A percentile compares a stretch with the other conserved stretches of the same genome.
These are phyloP conservation scores for Penelope pileata DNA, from an alignment of 2,113 vertebrate species.

Conservation along the genomic window DNA sequence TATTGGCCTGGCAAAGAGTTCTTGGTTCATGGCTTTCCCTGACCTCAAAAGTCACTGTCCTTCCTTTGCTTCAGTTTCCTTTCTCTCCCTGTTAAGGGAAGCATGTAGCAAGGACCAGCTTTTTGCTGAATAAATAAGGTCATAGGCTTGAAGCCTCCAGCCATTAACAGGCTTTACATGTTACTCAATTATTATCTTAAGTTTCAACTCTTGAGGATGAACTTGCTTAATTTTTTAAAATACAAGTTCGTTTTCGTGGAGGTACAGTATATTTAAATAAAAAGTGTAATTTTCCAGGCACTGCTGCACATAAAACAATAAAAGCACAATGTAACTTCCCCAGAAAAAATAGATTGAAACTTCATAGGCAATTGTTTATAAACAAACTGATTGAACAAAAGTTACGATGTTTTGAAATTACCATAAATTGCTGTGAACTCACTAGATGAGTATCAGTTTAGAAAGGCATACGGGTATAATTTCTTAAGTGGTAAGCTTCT, in stretches of 20 bases:
- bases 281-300: background rate
- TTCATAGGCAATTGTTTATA: background rate
- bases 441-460: background rate
- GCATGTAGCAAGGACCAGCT: background rate
- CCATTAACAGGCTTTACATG: background rate
- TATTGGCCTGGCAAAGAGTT: background rate
- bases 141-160: background rate
- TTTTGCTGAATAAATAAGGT: background rate
- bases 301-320: background rate
- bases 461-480: background rate
- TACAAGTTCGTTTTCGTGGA: background rate
- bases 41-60: background rate
- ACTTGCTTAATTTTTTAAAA: background rate
- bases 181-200: background rate
- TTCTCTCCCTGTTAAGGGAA: background rate
- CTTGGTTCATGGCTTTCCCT: background rate
- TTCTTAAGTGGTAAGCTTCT: background rate
- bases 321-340: background rate
- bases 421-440: background rate
- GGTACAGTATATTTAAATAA: background rate
- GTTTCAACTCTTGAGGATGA: background rate
- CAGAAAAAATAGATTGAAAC: background rate
- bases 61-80: background rate
- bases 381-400: background rate
- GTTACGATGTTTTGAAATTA: background rate